phyloP scores from a whole-genome alignment of 2,888 invertebrate genomes.

The Stenodema calcarata region DNA sequence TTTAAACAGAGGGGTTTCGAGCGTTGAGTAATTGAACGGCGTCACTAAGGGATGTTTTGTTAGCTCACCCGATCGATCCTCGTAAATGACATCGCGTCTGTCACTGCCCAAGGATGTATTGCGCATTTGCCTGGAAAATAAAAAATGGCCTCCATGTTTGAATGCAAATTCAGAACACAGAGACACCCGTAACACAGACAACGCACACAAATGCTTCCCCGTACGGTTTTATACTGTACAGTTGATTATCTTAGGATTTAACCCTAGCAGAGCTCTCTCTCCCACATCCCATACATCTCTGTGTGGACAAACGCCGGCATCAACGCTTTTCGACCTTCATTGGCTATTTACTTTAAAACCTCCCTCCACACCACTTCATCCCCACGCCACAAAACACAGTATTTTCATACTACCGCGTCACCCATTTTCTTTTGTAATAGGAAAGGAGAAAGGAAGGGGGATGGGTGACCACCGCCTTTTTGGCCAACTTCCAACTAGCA shows the following conservation, averaged over 20 bases:
- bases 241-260: not conserved
- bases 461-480: not conserved
- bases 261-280: not conserved
- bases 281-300: not conserved
- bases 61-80: not conserved
- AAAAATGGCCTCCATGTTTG: not conserved
- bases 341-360: conserved; percentile 34
- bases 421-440: not conserved
- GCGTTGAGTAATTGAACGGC: not conserved
- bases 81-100: not conserved
- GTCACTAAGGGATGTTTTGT: not conserved
- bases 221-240: not conserved
- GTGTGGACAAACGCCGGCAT: conserved; percentile 6
- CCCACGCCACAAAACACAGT: not conserved
- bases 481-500: not conserved
- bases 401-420: not conserved
- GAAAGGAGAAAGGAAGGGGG: not conserved
- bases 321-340: conserved; percentile 19
- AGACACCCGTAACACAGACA: not conserved
- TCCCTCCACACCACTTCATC: not conserved
- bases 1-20: not conserved
- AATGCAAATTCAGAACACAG: not conserved
- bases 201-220: not conserved
- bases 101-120: not conserved
- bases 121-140: not conserved